Evolutionary conservation across 2,888 invertebrate genomes (phyloP).

Genomic region (Phalangium opilio): DNA sequence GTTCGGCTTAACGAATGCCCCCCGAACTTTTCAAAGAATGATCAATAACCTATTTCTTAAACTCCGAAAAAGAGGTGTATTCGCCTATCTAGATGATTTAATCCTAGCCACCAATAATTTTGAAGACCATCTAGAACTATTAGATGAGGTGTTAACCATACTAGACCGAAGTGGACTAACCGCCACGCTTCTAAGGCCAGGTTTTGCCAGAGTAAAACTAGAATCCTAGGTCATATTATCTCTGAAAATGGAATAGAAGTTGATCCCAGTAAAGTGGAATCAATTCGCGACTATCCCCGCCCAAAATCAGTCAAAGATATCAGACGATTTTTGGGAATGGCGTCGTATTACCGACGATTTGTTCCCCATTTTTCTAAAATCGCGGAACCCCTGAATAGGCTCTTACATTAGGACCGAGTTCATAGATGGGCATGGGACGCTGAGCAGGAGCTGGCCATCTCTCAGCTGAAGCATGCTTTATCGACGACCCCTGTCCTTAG

Average conservation of each 20-base stretch:
- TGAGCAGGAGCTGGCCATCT: too few relatives aligned
- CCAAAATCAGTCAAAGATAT: too few relatives aligned
- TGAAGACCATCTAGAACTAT: constrained; percentile 13
- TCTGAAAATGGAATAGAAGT: constrained; percentile 2
- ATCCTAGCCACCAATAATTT: constrained; percentile 17
- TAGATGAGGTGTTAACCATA: constrained; percentile 13
- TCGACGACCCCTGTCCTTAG: too few relatives aligned
- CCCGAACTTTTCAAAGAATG: constrained; percentile 20
- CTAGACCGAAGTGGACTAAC: constrained; percentile 15
- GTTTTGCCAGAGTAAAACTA: constrained; percentile 11
- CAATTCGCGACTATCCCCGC: too few relatives aligned
- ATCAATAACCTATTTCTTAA: constrained; percentile 20
- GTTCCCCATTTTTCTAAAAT: too few relatives aligned
- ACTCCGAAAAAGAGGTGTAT: constrained; percentile 12
- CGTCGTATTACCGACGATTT: too few relatives aligned
- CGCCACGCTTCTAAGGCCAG: constrained; percentile 17
- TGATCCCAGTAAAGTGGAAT: too few relatives aligned
- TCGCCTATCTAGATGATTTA: constrained; percentile 22
- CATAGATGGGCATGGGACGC: too few relatives aligned
- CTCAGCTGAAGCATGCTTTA: too few relatives aligned
- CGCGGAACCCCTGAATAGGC: too few relatives aligned
- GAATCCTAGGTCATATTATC: constrained; percentile 11
- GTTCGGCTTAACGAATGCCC: constrained; percentile 22
- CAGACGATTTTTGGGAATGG: too few relatives aligned
- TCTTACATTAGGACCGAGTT: too few relatives aligned